Percentiles rank a stretch among this genome's conserved stretches.
phyloP scores from a whole-genome alignment of 2,888 invertebrate genomes.

The Metopia argyrocephala region DNA sequence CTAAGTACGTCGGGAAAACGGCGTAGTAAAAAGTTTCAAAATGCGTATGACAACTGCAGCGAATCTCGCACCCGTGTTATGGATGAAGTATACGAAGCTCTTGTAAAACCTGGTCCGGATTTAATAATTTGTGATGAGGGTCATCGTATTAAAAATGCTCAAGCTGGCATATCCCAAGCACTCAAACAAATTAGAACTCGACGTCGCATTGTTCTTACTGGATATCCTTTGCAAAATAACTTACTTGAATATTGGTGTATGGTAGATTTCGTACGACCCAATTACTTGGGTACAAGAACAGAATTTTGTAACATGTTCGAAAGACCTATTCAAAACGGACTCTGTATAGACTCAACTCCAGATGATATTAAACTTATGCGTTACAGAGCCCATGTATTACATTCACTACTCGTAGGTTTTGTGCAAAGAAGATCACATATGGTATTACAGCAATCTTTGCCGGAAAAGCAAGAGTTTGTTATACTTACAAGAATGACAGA shows the following conservation, averaged over 20 bases:
- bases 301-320: slow-evolving; percentile 99
- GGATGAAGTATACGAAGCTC: slow-evolving; percentile 89
- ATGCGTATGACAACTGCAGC: slow-evolving; percentile 75
- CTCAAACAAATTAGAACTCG: slow-evolving; percentile 96
- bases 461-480: slow-evolving; percentile 97
- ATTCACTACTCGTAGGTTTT: slow-evolving; percentile 95
- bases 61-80: slow-evolving; percentile 86
- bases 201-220: slow-evolving; percentile 96
- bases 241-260: slow-evolving; percentile 98
- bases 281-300: slow-evolving; percentile 96
- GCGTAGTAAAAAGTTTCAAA: slow-evolving; percentile 75
- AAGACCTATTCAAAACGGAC: slow-evolving; percentile 98
- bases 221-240: slow-evolving; percentile 99
- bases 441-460: slow-evolving; percentile 93
- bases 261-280: slow-evolving; percentile 99
- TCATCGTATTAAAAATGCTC: slow-evolving; percentile 98
- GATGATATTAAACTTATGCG: slow-evolving; percentile 96
- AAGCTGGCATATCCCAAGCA: slow-evolving; percentile 96
- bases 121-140: slow-evolving; percentile 97
- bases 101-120: slow-evolving; percentile 95
- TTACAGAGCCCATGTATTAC: slow-evolving; percentile 96
- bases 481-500: slow-evolving; percentile 92
- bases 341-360: slow-evolving; percentile 97
- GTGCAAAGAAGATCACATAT: slow-evolving; percentile 97
- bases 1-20: slow-evolving; percentile 81